Evolutionary conservation across 1,140 invertebrate species (phyloP), one percentile per base, ranked within the genome.

Genomic region (Yoshiicerus persimilis): DNA sequence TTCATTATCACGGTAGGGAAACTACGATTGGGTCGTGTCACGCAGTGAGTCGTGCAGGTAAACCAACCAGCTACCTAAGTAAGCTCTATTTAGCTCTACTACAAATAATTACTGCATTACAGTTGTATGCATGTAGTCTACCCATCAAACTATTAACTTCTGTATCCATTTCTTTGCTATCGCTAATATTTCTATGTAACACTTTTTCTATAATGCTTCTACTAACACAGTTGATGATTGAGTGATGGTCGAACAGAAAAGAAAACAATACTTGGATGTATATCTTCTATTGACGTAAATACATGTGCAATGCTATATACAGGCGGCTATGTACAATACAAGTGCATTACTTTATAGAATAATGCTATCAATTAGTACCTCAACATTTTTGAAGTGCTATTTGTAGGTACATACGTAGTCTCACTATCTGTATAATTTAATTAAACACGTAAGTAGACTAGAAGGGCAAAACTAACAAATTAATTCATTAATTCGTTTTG

Each of bases 1-100:
- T 80, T 80, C 75, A 80, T 80, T 80, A 80, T 80, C 75, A 80
- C 75, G 75, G 34, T 80, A 80, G 75, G 75, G 75, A 80, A 80
- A 80, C 75, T 36, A 80, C 23, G 30, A 80, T 80, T 32, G 75
- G 75, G 30, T 80, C 75, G 75, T 80, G 75, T 80, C 75, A 80
- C 75, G 75, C 75, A 80, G 75, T 80, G 75, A 80, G 75, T 80
- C 75, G 75, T 80, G 75, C 34, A 80, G 75, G 32, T 36, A 80
- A 80, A 80, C 75, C 75, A 80, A 80, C 75, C 75, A 80, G 32
- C 34, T 80, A 36, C 75, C 32, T 80, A 80, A 80, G 75, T 80
- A 80, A 80, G 75, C 75, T 80, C 75, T 80, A 80, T 80, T 80
- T 80, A 80, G 32, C 75, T 70, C 27, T 30, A 30, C 27, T 80